Evolutionary conservation across 1,140 invertebrate species (phyloP), one percentile per base, ranked within the genome.

Genomic region (Ips typographus): DNA sequence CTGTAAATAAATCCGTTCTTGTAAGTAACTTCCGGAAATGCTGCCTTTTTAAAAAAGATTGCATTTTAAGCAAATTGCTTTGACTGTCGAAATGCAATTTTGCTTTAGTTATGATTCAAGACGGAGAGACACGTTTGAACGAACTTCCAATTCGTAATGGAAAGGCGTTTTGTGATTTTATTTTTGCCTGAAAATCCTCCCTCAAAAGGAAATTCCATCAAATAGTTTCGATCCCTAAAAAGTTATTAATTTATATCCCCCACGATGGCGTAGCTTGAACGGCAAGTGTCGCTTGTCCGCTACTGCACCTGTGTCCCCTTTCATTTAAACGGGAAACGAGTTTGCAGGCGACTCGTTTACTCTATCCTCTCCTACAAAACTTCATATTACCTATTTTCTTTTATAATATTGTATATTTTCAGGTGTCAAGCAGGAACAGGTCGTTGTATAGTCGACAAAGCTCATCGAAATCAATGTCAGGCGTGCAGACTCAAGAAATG

Each of bases 401-500:
- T 22, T 49, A 49, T 2, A 49, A 2, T 49, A 49, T 2, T 49
- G 51, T 65, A 70, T 69, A 63, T 55, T 83, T 83, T n/a, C 83
- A 98, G 95, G 85, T 98, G 96, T 83, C 96, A 98, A 85, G 95
- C 95, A 1, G 94, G 94, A 47, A 98, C 95, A 2, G 96, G 96
- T 4, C 86, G 91, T 64, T 99, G 97, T 79, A 87, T 98, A 43
- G 96, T 99, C 2, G 98, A 99, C 84, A 99, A 99, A 81, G 96
- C 97, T 0, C 98, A 99, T 82, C 84, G 98, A 66, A 99, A 99
- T 83, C 96, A 99, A 81, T 99, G 96, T 80, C 96, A 98, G 80
- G 96, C 97, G 1, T 99, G 98, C 81, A 84, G 98, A 40, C 86
- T 99, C 49, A 98, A 98, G 84, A 99, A 99, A 83, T 99, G 98